phyloP scores from a whole-genome alignment of 2,797 vertebrate genomes.

The Apogon hyalosoma region DNA sequence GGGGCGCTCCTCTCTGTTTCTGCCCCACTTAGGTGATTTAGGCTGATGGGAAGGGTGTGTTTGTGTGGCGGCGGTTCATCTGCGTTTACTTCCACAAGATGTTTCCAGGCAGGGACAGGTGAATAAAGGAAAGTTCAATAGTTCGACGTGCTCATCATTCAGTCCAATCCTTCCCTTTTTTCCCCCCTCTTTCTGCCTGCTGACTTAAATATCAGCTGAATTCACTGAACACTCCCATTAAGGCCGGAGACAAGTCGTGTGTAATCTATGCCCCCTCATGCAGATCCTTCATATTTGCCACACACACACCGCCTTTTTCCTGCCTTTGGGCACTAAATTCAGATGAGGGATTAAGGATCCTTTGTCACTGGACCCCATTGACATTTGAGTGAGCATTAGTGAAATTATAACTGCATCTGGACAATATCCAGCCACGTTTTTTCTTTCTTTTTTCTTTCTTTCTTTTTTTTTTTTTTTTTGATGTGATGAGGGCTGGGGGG shows the following conservation, averaged over 20 bases:
- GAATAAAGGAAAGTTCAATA: slow-evolving; percentile 59
- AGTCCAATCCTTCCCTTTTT: neutral
- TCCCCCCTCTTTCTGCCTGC: slow-evolving; percentile 6
- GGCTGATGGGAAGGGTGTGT: slow-evolving; percentile 61
- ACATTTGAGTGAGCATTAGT: slow-evolving; percentile 81
- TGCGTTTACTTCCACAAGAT: slow-evolving; percentile 12
- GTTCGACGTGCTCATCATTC: slow-evolving; percentile 52
- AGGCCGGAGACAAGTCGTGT: slow-evolving; percentile 57
- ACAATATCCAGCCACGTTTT: slow-evolving; percentile 61
- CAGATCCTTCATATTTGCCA: slow-evolving; percentile 50
- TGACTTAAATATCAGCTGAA: slow-evolving; percentile 69
- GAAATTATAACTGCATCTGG: slow-evolving; percentile 77
- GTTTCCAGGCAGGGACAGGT: slow-evolving; percentile 34
- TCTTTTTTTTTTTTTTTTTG: neutral
- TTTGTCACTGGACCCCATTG: slow-evolving; percentile 73
- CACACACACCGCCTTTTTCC: slow-evolving; percentile 43
- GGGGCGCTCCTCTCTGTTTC: slow-evolving; percentile 49
- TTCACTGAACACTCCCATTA: slow-evolving; percentile 61
- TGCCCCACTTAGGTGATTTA: slow-evolving; percentile 64
- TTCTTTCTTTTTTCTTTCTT: neutral
- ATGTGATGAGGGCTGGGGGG: slow-evolving; percentile 22
- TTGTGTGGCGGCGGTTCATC: slow-evolving; percentile 29
- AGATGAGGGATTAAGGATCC: slow-evolving; percentile 73
- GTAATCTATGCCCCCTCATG: slow-evolving; percentile 76
- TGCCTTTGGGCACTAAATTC: slow-evolving; percentile 60